Evolutionary conservation across 2,888 invertebrate genomes (phyloP).

Genomic region (Oxytorus armatus): DNA sequence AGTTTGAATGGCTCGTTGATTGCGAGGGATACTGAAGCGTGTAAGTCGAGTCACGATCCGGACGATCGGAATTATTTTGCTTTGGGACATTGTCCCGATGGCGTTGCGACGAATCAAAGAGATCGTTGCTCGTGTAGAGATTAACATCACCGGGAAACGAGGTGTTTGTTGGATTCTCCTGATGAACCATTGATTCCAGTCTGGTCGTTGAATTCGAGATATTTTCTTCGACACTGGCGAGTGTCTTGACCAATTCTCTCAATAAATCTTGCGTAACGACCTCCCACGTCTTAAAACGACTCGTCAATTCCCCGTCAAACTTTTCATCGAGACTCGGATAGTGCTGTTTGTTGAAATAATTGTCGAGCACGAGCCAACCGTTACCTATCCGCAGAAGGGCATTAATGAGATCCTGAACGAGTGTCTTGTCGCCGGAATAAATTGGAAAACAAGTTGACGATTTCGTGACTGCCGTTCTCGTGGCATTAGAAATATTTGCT

Average conservation of each 20-base stretch:
- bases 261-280: slow-evolving; percentile 76
- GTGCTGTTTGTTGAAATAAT: slow-evolving; percentile 81
- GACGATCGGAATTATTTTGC: slow-evolving; percentile 57
- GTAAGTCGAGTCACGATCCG: slow-evolving; percentile 56
- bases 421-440: slow-evolving; percentile 76
- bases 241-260: slow-evolving; percentile 75
- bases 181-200: slow-evolving; percentile 55
- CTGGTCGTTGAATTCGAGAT: slow-evolving; percentile 9
- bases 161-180: slow-evolving; percentile 67
- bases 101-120: slow-evolving; percentile 69
- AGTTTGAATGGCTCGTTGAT: slow-evolving; percentile 62
- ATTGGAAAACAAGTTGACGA: slow-evolving; percentile 80
- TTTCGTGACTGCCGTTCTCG: slow-evolving; percentile 78
- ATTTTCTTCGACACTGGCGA: slow-evolving; percentile 75
- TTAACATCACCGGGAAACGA: slow-evolving; percentile 82
- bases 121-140: slow-evolving; percentile 76
- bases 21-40: slow-evolving; percentile 56
- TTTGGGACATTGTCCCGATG: slow-evolving; percentile 17
- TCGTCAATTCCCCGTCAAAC: slow-evolving; percentile 73
- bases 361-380: slow-evolving; percentile 81
- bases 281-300: slow-evolving; percentile 78
- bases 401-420: slow-evolving; percentile 78
- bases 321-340: slow-evolving; percentile 76
- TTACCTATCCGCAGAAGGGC: slow-evolving; percentile 79
- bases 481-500: slow-evolving; percentile 76